These are phyloP conservation scores for Ursus arctos DNA, from an alignment of 2,113 vertebrate genomes.

Conservation along the genomic window DNA sequence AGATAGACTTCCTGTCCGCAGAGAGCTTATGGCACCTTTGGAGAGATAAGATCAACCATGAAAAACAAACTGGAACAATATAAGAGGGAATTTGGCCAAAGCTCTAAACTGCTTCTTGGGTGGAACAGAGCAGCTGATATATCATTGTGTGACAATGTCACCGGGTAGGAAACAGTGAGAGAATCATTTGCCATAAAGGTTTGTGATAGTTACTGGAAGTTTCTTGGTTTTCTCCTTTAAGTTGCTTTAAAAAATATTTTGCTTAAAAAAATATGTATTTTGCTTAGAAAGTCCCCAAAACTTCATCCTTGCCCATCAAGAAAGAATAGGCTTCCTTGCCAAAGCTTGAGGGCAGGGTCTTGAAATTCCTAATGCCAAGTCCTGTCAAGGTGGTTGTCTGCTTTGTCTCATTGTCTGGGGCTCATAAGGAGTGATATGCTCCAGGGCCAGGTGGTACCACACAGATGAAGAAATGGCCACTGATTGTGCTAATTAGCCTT, in stretches of 20 bases:
- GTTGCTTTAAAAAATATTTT: neutral
- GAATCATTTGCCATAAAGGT: neutral
- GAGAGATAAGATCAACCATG: neutral
- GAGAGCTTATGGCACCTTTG: neutral
- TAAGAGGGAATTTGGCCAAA: neutral
- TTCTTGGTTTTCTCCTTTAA: slow-evolving; percentile 17
- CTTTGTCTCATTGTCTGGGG: slow-evolving; percentile 23
- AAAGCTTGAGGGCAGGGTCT: slow-evolving; percentile 2
- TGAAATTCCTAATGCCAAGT: slow-evolving; percentile 30
- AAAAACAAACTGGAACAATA: slow-evolving; percentile 32
- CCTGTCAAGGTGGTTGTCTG: neutral
- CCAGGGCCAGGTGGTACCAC: slow-evolving; percentile 31
- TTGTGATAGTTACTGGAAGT: neutral
- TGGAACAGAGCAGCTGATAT: neutral
- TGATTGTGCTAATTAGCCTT: slow-evolving; percentile 65
- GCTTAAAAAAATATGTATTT: slow-evolving; percentile 11
- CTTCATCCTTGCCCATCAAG: neutral
- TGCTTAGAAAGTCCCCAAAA: neutral
- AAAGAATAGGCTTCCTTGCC: slow-evolving; percentile 14
- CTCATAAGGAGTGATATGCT: slow-evolving; percentile 51
- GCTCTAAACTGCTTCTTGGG: neutral
- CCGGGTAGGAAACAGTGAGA: neutral
- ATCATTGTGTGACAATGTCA: neutral
- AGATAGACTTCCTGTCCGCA: neutral
- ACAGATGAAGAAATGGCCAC: slow-evolving; percentile 69